phyloP scores from a whole-genome alignment of 2,888 invertebrate species.

The Macropis europaea region DNA sequence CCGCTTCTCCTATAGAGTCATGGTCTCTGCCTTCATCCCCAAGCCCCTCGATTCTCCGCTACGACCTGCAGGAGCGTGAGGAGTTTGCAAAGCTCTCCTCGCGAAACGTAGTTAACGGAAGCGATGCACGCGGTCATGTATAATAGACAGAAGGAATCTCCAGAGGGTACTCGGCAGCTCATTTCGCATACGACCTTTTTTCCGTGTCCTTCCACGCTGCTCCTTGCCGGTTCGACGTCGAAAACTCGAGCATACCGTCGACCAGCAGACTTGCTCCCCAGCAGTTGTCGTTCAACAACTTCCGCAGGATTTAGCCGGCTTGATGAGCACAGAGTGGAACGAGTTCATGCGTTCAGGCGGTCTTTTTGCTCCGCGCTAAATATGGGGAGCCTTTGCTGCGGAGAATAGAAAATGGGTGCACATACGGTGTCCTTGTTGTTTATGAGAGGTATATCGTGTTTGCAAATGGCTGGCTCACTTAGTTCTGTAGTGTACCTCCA shows the following conservation, averaged over 20 bases:
- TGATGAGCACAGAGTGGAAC: constrained; percentile 3
- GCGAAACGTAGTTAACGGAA: constrained; percentile 73
- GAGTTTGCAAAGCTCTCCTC: constrained; percentile 76
- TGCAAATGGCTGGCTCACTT: too few relatives aligned
- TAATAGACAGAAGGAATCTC: constrained; percentile 74
- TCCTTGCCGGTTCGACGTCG: constrained; percentile 15
- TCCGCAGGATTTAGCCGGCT: background rate
- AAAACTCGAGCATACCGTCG: constrained; percentile 17
- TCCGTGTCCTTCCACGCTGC: constrained; percentile 21
- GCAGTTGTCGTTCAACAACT: background rate
- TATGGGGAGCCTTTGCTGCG: too few relatives aligned
- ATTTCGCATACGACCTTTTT: constrained; percentile 73
- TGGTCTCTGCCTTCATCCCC: constrained; percentile 4
- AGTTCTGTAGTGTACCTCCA: too few relatives aligned
- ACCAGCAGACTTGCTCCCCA: background rate
- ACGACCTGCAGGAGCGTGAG: constrained; percentile 68
- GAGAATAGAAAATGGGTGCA: too few relatives aligned
- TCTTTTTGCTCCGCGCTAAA: too few relatives aligned
- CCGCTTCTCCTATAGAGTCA: constrained; percentile 23
- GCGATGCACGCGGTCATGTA: constrained; percentile 64
- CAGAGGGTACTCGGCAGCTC: constrained; percentile 73
- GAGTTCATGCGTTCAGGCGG: too few relatives aligned
- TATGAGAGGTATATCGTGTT: too few relatives aligned
- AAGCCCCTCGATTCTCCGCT: constrained; percentile 19
- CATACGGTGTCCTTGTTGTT: too few relatives aligned